Evolutionary conservation across 2,888 invertebrate genomes (phyloP), one percentile per base, ranked within the genome.

Genomic region (Venusia cambrica): DNA sequence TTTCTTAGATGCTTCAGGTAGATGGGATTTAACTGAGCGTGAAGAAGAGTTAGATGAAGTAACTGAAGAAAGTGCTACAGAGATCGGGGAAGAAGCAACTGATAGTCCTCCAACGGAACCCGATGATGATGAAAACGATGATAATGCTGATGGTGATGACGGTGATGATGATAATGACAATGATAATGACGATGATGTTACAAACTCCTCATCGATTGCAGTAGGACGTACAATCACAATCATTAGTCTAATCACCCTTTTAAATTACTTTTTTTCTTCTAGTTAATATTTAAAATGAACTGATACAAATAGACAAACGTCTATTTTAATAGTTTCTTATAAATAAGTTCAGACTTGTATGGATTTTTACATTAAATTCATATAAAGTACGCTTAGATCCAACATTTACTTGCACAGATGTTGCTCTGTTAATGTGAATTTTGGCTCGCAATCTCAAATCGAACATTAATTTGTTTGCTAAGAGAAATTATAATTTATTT

Each of bases 211-310:
- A n/a, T 60, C 78, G 0, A 67, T 64, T 1, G 51, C 64, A 21
- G 56, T 69, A 5, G 73, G 66, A 2, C 77, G 69, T 38, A 81
- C 83, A 1, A 76, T 80, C 22, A 31, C 67, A 34, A 73, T 83
- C 26, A 34, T 77, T 5, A 42, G 57, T 4, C 21, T 73, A 16
- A 83, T 74, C 38, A 42, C 66, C 1, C 5, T 80, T 2, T 25
- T 83, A 25, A 66, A 62, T 28, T 55, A 71, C 42, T 55, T 80
- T 3, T 76, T 74, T 43, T 45, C 43, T 6, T 49, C 50, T 2
- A n/a, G n/a, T n/a, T n/a, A n/a, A n/a, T n/a, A n/a, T n/a, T n/a
- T n/a, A 55, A 62, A 45, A 54, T 79, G 35, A 33, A 73, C 16
- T 70, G 57, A n/a, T 73, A 62, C 39, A 37, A 27, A 62, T 69